These are phyloP conservation scores for Psophia crepitans DNA, from an alignment of 2,113 vertebrate genomes.

Conservation along the genomic window DNA sequence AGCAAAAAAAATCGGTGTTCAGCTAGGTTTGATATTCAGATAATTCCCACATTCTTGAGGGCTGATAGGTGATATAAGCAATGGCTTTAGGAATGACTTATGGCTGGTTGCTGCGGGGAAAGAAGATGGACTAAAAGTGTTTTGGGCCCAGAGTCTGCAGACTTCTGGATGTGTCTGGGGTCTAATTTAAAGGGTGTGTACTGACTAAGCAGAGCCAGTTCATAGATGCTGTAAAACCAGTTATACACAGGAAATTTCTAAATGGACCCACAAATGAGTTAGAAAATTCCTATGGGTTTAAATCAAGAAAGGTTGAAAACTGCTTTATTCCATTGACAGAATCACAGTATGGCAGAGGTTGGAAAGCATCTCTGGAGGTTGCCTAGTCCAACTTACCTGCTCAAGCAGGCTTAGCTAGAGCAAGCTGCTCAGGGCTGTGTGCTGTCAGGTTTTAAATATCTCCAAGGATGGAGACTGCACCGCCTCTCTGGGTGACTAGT, in stretches of 20 bases:
- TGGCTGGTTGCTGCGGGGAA: background rate
- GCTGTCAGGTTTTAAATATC: background rate
- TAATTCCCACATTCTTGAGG: background rate
- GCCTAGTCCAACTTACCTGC: background rate
- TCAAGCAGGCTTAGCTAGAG: background rate
- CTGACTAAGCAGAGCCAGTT: background rate
- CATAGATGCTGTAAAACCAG: background rate
- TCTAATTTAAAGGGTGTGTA: background rate
- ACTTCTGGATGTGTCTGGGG: background rate
- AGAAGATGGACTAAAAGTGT: background rate
- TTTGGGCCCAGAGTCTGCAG: background rate
- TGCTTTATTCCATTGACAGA: background rate
- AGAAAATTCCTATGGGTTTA: background rate
- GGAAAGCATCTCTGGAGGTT: background rate
- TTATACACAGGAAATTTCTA: background rate
- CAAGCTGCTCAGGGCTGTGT: background rate
- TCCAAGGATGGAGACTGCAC: background rate
- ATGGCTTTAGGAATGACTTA: background rate
- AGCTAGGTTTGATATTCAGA: background rate
- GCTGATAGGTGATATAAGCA: background rate
- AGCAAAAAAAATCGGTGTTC: accelerated
- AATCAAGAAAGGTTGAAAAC: background rate
- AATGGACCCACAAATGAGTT: background rate
- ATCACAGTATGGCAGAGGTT: background rate
- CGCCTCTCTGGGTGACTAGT: background rate